Evolutionary conservation across 2,888 invertebrate genomes (phyloP).

Genomic region (Nomada ferruginata): DNA sequence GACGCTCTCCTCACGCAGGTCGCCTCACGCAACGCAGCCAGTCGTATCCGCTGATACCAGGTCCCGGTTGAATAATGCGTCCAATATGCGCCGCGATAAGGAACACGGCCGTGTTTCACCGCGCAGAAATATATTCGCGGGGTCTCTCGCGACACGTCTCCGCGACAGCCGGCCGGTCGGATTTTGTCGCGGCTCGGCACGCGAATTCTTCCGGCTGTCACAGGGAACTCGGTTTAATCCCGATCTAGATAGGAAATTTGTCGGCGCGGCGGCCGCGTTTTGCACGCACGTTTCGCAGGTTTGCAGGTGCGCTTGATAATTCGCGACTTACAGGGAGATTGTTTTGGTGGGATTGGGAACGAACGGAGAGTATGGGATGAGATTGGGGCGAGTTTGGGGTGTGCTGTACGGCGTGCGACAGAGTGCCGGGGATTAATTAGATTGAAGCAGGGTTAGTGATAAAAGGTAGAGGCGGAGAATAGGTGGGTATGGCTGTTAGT

Average conservation of each 20-base stretch:
- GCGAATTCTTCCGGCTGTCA: conserved; percentile 49
- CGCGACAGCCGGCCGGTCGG: conserved; percentile 40
- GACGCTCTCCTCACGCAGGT: conserved; percentile 47
- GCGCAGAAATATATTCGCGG: conserved; percentile 51
- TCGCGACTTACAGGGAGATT: not conserved
- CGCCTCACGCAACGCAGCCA: conserved; percentile 54
- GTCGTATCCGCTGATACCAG: conserved; percentile 55
- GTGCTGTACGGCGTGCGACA: not conserved
- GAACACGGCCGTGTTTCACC: conserved; percentile 45
- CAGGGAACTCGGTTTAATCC: conserved; percentile 26
- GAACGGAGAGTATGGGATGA: not conserved
- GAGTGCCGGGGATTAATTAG: conserved; percentile 17
- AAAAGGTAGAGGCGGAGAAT: conserved; percentile 1
- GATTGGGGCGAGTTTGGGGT: not conserved
- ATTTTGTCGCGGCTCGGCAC: conserved; percentile 47
- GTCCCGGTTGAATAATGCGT: conserved; percentile 66
- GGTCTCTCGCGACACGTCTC: conserved; percentile 49
- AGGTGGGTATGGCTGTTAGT: not conserved
- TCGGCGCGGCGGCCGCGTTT: not conserved
- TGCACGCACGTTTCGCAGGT: conserved; percentile 22
- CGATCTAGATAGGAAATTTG: conserved; percentile 37
- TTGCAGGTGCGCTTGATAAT: not conserved
- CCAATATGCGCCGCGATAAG: conserved; percentile 69
- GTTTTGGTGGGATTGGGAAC: conserved; percentile 11
- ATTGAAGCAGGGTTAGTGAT: not conserved